Percentiles rank a stretch among this genome's conserved stretches.
Evolutionary conservation across 2,888 invertebrate species (phyloP).

Genomic region (Pyrrhosoma nymphula): DNA sequence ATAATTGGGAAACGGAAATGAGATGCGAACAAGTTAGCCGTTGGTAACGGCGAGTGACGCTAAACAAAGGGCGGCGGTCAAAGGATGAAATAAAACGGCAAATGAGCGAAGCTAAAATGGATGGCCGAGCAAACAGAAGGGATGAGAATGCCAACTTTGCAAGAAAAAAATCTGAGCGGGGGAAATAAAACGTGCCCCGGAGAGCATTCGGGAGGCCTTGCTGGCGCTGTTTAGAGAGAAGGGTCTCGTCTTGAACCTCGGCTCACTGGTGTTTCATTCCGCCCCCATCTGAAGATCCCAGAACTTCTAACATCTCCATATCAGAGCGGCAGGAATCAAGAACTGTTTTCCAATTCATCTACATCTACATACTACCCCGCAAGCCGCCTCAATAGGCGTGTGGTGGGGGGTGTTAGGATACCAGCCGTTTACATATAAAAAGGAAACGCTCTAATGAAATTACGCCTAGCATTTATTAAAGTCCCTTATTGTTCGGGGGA

Average conservation of each 20-base stretch:
- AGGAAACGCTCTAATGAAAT: too few species aligned
- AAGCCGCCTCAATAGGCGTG: too few species aligned
- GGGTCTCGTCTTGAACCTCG: not conserved
- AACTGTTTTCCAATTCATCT: too few species aligned
- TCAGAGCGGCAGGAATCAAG: not conserved
- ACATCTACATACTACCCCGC: too few species aligned
- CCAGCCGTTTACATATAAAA: too few species aligned
- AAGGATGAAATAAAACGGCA: constrained; percentile 8
- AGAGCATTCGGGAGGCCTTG: not conserved
- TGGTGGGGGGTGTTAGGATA: too few species aligned
- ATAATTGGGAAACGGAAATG: not conserved
- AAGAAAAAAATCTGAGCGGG: not conserved
- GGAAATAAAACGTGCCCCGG: not conserved
- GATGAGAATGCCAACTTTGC: not conserved
- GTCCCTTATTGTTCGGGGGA: too few species aligned
- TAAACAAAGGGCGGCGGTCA: not conserved
- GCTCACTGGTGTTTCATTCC: not conserved
- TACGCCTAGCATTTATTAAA: too few species aligned
- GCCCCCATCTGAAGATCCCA: not conserved
- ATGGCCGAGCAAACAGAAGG: not conserved
- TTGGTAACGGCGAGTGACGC: not conserved
- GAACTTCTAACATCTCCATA: not conserved
- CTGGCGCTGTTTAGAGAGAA: not conserved
- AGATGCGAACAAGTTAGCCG: constrained; percentile 19
- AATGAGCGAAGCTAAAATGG: not conserved